Conservation (phyloP, 53 echinoderm and acorn worm species). For the Patiria pectinifera region DNA sequence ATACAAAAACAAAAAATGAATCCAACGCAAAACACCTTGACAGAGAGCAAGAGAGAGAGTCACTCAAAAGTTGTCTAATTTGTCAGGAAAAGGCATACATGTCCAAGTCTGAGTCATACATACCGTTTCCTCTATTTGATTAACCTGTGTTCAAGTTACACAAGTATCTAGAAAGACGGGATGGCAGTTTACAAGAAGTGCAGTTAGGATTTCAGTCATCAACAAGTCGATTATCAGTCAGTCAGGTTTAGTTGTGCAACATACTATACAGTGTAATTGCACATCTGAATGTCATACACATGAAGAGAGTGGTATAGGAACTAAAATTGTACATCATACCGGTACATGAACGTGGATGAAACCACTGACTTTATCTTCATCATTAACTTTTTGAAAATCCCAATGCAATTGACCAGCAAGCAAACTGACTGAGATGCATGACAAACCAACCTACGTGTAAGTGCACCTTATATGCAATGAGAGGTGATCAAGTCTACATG, state of each 20-base stretch:
- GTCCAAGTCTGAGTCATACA: slow-evolving; percentile 29
- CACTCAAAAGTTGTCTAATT: slow-evolving; percentile 7
- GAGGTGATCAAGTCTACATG: too few relatives aligned
- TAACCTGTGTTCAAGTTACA: neutral
- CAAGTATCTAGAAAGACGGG: neutral
- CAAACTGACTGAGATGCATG: too few relatives aligned
- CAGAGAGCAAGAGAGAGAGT: neutral
- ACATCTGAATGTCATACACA: too few relatives aligned
- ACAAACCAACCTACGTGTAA: too few relatives aligned
- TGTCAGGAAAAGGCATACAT: slow-evolving; percentile 25
- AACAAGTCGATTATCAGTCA: neutral
- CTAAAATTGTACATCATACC: too few relatives aligned
- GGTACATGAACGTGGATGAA: too few relatives aligned
- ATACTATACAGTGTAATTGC: neutral
- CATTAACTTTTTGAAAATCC: too few relatives aligned
- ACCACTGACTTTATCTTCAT: too few relatives aligned
- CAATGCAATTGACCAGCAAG: too few relatives aligned
- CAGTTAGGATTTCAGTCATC: neutral
- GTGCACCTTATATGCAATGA: too few relatives aligned
- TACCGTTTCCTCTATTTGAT: slow-evolving; percentile 12
- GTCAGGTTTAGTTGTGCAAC: neutral
- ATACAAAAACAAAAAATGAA: neutral
- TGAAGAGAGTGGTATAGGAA: too few relatives aligned
- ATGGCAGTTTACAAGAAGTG: neutral
- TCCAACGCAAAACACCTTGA: neutral